These are phyloP conservation scores for Atherix ibis DNA, from an alignment of 2,888 invertebrate species.

Conservation along the genomic window DNA sequence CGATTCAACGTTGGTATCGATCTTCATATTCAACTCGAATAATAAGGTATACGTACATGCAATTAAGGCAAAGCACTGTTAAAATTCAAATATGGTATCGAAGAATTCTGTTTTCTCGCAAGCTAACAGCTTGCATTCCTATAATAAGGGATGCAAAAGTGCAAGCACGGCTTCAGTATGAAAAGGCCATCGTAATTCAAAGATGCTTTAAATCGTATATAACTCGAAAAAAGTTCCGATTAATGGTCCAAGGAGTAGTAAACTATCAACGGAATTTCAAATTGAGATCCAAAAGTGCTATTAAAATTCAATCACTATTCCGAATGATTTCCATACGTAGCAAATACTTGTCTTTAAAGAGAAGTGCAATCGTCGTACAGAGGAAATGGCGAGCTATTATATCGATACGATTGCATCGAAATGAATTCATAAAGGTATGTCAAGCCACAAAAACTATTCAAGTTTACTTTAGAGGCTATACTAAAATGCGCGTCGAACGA, in stretches of 20 bases:
- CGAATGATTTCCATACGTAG: no score
- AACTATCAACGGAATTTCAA: constrained; percentile 10
- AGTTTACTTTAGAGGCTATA: constrained; percentile 20
- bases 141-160: constrained; percentile 13
- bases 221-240: constrained; percentile 31
- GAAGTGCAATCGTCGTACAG: constrained; percentile 21
- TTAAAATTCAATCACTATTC: constrained; percentile 23
- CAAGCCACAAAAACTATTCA: constrained; percentile 21
- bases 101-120: constrained; percentile 22
- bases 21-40: constrained; percentile 30
- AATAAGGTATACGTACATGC: constrained; percentile 28
- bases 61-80: constrained; percentile 28
- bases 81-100: constrained; percentile 37
- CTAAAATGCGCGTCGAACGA: no score
- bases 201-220: constrained; percentile 15
- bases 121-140: constrained; percentile 17
- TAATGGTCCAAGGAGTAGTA: constrained; percentile 16
- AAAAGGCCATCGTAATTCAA: constrained; percentile 14
- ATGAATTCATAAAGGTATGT: constrained; percentile 15
- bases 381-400: constrained; percentile 26
- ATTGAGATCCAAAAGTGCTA: constrained; percentile 14
- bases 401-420: constrained; percentile 17
- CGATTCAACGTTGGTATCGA: constrained; percentile 38
- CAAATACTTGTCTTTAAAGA: no score
- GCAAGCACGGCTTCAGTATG: constrained; percentile 17